Conservation (phyloP, 1,140 invertebrate species). For the Carposina sasakii region DNA sequence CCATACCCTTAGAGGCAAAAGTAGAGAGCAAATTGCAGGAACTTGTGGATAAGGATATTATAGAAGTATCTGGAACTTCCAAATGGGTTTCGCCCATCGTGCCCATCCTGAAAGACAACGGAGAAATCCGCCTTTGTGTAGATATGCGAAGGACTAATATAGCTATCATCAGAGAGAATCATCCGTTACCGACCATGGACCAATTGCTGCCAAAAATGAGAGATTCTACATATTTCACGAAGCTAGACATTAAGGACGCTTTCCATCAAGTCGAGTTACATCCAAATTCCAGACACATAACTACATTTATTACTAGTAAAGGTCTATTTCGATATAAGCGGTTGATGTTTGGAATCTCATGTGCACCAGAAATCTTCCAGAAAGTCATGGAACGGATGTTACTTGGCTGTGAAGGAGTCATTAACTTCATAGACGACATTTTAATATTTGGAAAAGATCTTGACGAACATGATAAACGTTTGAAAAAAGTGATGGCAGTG, state of each 20-base stretch:
- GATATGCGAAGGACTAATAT: slow-evolving; percentile 41
- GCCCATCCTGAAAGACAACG: slow-evolving; percentile 20
- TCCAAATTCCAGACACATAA: slow-evolving; percentile 22
- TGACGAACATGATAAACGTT: too few relatives aligned
- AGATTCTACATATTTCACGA: slow-evolving; percentile 27
- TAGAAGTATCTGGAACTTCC: slow-evolving; percentile 29
- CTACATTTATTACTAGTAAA: slow-evolving; percentile 24
- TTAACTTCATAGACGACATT: too few relatives aligned
- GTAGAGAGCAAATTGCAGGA: slow-evolving; percentile 9
- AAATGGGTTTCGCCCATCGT: slow-evolving; percentile 37
- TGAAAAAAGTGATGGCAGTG: too few relatives aligned
- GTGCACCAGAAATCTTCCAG: too few relatives aligned
- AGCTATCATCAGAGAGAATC: slow-evolving; percentile 34
- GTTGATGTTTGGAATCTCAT: slow-evolving; percentile 13
- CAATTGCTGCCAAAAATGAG: slow-evolving; percentile 21
- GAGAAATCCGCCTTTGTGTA: slow-evolving; percentile 33
- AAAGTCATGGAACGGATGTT: too few relatives aligned
- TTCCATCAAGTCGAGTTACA: slow-evolving; percentile 31
- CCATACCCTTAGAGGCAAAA: slow-evolving; percentile 13
- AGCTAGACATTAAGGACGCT: slow-evolving; percentile 23
- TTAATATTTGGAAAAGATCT: too few relatives aligned
- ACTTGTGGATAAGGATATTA: slow-evolving; percentile 17
- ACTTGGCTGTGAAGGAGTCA: too few relatives aligned
- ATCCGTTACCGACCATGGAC: slow-evolving; percentile 28
- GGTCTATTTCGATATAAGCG: slow-evolving; percentile 26